These are phyloP conservation scores for Calameuta pallipes DNA, from an alignment of 2,888 invertebrate species.

Conservation along the genomic window DNA sequence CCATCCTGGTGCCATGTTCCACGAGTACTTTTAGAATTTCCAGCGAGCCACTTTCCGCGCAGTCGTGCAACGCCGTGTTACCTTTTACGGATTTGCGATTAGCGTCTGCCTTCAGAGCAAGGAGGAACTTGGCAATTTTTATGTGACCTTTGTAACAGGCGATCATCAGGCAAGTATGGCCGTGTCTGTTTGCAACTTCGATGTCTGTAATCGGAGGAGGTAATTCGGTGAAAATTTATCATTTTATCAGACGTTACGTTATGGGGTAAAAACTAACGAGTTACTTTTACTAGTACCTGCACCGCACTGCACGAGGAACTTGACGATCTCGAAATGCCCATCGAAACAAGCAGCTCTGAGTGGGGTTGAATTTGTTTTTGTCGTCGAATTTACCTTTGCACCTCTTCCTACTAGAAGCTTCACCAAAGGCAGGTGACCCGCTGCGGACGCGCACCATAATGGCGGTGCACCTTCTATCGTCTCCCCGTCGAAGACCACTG, in stretches of 20 bases:
- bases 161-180: conserved; percentile 98
- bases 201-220: conserved; percentile 75
- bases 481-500: conserved; percentile 96
- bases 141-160: conserved; percentile 96
- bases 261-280: background rate
- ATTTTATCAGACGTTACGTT: background rate
- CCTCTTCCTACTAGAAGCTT: conserved; percentile 85
- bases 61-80: conserved; percentile 98
- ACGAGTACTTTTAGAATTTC: conserved; percentile 92
- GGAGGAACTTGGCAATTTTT: conserved; percentile 88
- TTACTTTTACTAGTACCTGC: conserved; percentile 73
- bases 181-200: conserved; percentile 94
- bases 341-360: conserved; percentile 96
- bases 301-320: conserved; percentile 89
- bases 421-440: conserved; percentile 90
- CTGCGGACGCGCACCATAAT: conserved; percentile 97
- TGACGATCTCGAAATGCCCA: conserved; percentile 94
- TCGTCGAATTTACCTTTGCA: conserved; percentile 94
- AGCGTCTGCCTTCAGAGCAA: conserved; percentile 88
- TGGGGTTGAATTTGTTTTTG: conserved; percentile 94
- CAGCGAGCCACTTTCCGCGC: conserved; percentile 94
- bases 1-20: conserved; percentile 90
- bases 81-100: conserved; percentile 93
- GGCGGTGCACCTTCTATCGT: conserved; percentile 97
- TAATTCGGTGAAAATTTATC: background rate